A percentile compares a stretch with the other conserved stretches of the same genome.
These are phyloP conservation scores for Dynastes tityus DNA, from an alignment of 2,888 invertebrate genomes.

Conservation along the genomic window DNA sequence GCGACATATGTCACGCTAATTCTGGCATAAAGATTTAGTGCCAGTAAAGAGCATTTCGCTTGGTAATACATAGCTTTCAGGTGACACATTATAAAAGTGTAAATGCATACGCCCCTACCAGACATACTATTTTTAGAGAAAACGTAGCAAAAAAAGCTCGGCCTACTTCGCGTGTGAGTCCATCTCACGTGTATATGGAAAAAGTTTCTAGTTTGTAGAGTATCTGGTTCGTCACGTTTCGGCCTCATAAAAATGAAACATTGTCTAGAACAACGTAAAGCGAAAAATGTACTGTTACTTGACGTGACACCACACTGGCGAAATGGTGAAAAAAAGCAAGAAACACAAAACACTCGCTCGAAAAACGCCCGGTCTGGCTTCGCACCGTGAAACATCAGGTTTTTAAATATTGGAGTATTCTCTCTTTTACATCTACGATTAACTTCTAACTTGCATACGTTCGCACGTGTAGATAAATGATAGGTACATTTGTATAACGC, in stretches of 20 bases:
- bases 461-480: not conserved
- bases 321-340: not conserved
- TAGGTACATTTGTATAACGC: not conserved
- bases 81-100: conserved; percentile 24
- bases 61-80: conserved; percentile 4
- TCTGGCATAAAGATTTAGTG: conserved; percentile 1
- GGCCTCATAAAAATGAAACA: conserved; percentile 40
- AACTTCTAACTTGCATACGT: not conserved
- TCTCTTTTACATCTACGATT: not conserved
- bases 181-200: not conserved
- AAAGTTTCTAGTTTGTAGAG: conserved; percentile 30
- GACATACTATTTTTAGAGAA: not conserved
- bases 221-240: conserved; percentile 33
- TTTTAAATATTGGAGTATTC: conserved; percentile 17
- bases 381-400: conserved; percentile 4
- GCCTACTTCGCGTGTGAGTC: conserved; percentile 9
- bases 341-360: not conserved
- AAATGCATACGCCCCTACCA: conserved; percentile 8
- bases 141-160: conserved; percentile 11
- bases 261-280: conserved; percentile 28
- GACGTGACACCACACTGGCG: conserved; percentile 5
- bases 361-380: not conserved
- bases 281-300: conserved; percentile 30
- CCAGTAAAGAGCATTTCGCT: conserved; percentile 11
- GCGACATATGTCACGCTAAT: conserved; percentile 4